Evolutionary conservation across 2,888 invertebrate genomes (phyloP), one percentile per base, ranked within the genome.

Genomic region (Serrognathus titanus): DNA sequence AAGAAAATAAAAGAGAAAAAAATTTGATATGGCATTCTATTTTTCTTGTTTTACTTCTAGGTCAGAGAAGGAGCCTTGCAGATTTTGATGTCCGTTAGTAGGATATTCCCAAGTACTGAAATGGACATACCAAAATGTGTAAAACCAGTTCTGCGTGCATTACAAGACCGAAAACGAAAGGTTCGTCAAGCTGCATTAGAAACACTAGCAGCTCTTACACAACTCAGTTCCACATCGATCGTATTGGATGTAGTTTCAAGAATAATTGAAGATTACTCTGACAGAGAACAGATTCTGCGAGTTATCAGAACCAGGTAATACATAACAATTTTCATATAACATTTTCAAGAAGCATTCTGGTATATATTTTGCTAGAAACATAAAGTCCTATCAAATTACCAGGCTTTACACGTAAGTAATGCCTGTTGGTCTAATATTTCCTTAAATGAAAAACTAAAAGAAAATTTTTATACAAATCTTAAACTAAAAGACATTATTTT

Each of bases 161-260:
- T 75, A 47, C 80, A 69, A 65, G 86, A 75, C 72, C 85, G 83
- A 64, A 92, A 88, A 67, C 84, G 86, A 72, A 85, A 85, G 67
- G 94, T 88, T 61, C 85, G 84, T 69, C 94, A 84, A 78, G 94
- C 84, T 60, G 89, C 83, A 54, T 82, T 94, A 52, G 93, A 94
- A 73, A 86, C 89, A 36, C 77, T 92, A 47, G 89, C 93, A 0
- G 86, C 89, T 20, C 75, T 93, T 41, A 89, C 89, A 2, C 90
- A 91, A 75, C 83, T 89, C 53, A 80, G 86, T 63, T 84, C 85
- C 0, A 79, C 81, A 31, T 79, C 82, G 0, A 83, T 86, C 1
- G 85, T 90, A 11, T 70, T 89, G 49, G 81, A 85, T 11, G 84
- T 85, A 1, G 86, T 88, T 2, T 80, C 84, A 41, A 77, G 82